Conservation (phyloP, 2,888 invertebrate genomes). For the Cheilosia vulpina region DNA sequence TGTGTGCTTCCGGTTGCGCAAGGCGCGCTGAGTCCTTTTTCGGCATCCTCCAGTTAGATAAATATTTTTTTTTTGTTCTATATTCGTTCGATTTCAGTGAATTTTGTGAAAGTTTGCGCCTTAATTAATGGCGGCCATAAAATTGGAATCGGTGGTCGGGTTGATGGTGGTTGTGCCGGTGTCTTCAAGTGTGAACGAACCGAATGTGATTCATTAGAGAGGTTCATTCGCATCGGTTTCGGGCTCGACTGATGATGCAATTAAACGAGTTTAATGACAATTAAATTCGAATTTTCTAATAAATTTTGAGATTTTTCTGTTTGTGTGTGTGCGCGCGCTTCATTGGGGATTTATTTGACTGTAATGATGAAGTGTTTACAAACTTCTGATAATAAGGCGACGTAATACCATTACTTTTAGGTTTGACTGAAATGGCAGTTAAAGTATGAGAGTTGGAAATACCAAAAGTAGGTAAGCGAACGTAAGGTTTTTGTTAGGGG, state of each 20-base stretch:
- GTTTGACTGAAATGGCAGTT: not conserved
- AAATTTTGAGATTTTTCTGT: conserved; percentile 28
- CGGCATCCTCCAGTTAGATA: not conserved
- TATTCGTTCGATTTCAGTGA: conserved; percentile 52
- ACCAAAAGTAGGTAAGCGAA: no score
- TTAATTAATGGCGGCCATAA: conserved; percentile 70
- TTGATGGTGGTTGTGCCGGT: not conserved
- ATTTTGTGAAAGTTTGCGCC: conserved; percentile 60
- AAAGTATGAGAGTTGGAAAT: no score
- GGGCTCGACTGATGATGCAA: conserved; percentile 63
- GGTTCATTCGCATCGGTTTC: conserved; percentile 34
- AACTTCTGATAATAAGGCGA: no score
- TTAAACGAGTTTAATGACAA: conserved; percentile 62
- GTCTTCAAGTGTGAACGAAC: conserved; percentile 59
- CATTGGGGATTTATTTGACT: not conserved
- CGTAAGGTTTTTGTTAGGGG: no score
- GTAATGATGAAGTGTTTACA: not conserved
- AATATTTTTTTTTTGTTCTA: not conserved
- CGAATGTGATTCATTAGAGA: conserved; percentile 71
- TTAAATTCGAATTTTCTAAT: conserved; percentile 60
- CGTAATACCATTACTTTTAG: not conserved
- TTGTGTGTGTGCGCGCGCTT: not conserved
- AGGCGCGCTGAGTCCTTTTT: conserved; percentile 4
- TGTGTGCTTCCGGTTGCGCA: conserved; percentile 49
- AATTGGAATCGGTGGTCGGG: conserved; percentile 40